Base-by-base conservation (phyloP, 1,140 invertebrate genomes). In the Drosophila sucinea region DNA sequence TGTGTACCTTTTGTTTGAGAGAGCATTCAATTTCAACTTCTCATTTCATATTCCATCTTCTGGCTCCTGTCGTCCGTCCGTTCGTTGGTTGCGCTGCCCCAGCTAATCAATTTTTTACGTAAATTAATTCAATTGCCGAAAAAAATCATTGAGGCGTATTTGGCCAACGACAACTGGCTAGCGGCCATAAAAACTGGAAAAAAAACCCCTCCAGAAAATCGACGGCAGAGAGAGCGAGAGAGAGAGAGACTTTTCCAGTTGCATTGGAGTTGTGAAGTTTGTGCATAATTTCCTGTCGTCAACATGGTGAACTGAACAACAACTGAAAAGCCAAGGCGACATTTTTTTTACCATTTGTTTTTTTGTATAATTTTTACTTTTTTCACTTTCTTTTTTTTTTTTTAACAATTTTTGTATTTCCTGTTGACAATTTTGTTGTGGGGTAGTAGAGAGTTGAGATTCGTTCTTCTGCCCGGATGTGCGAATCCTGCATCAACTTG, bases 61-160 rank as follows among this genome's bases (percentile, higher is more conserved):
- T 65, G n/a, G 2, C n/a, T 11, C 11, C n/a, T 40, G 38, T 10
- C 10, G 30, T 55, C 2, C 54, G 25, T n/a, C 23, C 35, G 47
- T 7, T 0, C 8, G n/a, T 40, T 47, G 54, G n/a, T 55, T 57
- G 35, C 1, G 32, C 10, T 25, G 44, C 44, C 44, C 25, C 38
- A 54, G 71, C 77, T 91, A 84, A 91, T 87, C 77, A 90, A 91
- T 91, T 91, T 90, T 91, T 90, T 67, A 91, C 80, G 73, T 73
- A 91, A 91, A 87, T 91, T 87, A 91, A 91, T 91, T 91, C 87
- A 91, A 91, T 91, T 91, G 87, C 84, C 90, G 75, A 91, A 91
- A 90, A 91, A 79, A 83, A 64, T 80, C 90, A 91, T 79, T 91
- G 86, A 91, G 81, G 77, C 90, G 77, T 91, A 51, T 51, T 51